Evolutionary conservation across 2,888 invertebrate genomes (phyloP).

Genomic region (Cancer borealis): DNA sequence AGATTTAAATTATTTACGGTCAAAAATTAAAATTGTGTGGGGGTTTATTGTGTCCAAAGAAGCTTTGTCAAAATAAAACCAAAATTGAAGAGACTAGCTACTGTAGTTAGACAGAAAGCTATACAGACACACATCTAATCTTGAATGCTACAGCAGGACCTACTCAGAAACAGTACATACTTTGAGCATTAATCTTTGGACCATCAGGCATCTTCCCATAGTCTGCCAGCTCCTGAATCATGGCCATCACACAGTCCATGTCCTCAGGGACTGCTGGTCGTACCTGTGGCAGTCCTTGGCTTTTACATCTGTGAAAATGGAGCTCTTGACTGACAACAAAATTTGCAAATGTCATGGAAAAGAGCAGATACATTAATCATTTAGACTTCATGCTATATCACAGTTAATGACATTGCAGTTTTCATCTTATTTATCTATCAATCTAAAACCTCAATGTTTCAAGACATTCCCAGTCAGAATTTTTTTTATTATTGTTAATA

Average conservation of each 20-base stretch:
- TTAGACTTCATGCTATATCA: not conserved
- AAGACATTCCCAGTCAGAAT: not conserved
- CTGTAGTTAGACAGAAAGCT: not conserved
- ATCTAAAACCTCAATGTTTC: not conserved
- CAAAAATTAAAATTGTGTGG: no score
- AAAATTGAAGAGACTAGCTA: no score
- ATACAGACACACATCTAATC: not conserved
- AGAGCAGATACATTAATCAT: not conserved
- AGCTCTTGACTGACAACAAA: not conserved
- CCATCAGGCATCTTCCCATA: conserved; percentile 76
- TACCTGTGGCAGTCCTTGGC: not conserved
- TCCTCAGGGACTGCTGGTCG: conserved; percentile 62
- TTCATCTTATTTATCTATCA: not conserved
- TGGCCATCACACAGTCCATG: conserved; percentile 61
- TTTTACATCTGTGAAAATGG: not conserved
- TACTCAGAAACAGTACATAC: conserved; percentile 66
- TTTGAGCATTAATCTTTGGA: conserved; percentile 75
- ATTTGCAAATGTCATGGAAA: not conserved
- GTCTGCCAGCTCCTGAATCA: conserved; percentile 77
- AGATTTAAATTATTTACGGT: no score
- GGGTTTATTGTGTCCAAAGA: no score
- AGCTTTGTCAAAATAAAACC: no score
- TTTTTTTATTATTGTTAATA: not conserved
- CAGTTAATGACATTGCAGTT: not conserved
- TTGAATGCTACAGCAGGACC: not conserved